Evolutionary conservation across 2,113 vertebrate species (phyloP).

Genomic region (Irena cyanogastra): DNA sequence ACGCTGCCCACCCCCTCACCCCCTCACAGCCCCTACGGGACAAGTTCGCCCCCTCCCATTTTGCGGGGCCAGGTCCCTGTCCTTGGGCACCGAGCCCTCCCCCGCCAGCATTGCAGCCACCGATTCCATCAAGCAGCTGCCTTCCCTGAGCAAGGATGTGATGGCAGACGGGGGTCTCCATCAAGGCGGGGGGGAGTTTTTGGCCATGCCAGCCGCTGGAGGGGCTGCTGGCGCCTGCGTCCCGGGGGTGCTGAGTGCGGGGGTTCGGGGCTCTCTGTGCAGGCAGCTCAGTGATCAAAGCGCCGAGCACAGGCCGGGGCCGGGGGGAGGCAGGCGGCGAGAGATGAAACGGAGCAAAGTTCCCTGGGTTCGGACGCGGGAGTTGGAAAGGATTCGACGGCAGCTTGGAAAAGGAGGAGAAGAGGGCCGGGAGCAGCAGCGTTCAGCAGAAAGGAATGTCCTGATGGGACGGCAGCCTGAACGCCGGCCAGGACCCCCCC

Average conservation of each 20-base stretch:
- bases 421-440: constrained; percentile 41
- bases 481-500: background rate
- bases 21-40: accelerated
- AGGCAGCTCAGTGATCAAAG: constrained; percentile 17
- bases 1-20: accelerated
- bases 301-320: background rate
- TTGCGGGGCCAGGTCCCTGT: background rate
- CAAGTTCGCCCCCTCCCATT: background rate
- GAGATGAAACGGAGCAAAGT: constrained; percentile 53
- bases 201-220: background rate
- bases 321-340: background rate
- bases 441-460: constrained; percentile 64
- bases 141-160: background rate
- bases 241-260: background rate
- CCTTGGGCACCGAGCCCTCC: background rate
- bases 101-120: background rate
- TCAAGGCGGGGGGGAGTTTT: background rate
- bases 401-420: constrained; percentile 51
- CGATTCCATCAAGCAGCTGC: background rate
- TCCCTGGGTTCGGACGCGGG: constrained; percentile 20
- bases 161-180: background rate
- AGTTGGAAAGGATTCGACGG: constrained; percentile 48
- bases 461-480: constrained; percentile 53
- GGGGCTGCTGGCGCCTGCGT: background rate
- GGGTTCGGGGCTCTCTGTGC: background rate